phyloP scores from a whole-genome alignment of 2,888 invertebrate genomes.

The Troides oblongomaculatus region DNA sequence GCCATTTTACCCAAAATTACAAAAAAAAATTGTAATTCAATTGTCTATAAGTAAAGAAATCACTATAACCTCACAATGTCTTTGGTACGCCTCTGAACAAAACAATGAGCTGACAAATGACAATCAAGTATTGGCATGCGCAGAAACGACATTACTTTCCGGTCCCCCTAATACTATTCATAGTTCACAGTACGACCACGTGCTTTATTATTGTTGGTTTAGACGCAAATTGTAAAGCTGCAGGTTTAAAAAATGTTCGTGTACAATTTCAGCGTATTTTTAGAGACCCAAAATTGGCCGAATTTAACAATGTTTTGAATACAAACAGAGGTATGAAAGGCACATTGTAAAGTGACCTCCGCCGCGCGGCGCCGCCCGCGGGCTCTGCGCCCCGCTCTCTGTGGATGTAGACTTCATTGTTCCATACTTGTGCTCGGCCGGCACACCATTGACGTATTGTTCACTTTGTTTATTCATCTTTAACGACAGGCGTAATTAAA shows the following conservation, averaged over 20 bases:
- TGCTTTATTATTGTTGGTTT: no score
- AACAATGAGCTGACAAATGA: no score
- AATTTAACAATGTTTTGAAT: conserved; percentile 9
- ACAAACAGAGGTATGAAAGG: conserved; percentile 14
- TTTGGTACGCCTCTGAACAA: no score
- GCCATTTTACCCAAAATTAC: no score
- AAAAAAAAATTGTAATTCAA: no score
- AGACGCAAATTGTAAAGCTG: no score
- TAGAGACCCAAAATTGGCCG: not conserved
- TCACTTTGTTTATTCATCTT: conserved; percentile 9
- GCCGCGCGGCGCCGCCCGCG: conserved; percentile 1
- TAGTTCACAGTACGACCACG: no score
- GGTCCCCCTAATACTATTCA: no score
- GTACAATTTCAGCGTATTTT: not conserved
- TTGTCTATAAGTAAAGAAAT: no score
- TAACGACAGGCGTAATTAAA: not conserved
- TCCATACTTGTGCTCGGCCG: conserved; percentile 15
- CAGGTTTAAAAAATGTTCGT: not conserved
- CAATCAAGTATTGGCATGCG: no score
- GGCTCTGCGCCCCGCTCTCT: not conserved
- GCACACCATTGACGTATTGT: conserved; percentile 18
- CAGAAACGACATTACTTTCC: no score
- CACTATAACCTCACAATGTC: no score
- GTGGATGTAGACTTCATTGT: conserved; percentile 1
- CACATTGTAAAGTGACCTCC: conserved; percentile 12